Conservation (phyloP, 2,113 vertebrate genomes). For the Jaculus jaculus region DNA sequence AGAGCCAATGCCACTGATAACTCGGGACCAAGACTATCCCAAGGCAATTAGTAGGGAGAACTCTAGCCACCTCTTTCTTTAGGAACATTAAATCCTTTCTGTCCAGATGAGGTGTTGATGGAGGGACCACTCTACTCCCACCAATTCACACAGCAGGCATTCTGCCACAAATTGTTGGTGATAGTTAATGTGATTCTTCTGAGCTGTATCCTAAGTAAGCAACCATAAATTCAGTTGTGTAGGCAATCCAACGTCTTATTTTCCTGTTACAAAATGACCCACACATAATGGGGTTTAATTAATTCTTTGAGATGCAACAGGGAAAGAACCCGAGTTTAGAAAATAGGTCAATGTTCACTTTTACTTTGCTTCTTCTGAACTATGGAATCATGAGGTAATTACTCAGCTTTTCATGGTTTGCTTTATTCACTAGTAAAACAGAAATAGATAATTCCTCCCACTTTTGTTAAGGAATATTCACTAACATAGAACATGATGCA, state of each 20-base stretch:
- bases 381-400: conserved; percentile 30
- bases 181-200: conserved; percentile 37
- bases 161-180: conserved; percentile 20
- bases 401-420: conserved; percentile 24
- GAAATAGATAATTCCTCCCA: background rate
- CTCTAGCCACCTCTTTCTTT: background rate
- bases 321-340: conserved; percentile 32
- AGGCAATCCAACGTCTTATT: conserved; percentile 36
- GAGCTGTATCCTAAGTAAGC: conserved; percentile 43
- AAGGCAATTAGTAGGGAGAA: background rate
- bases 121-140: background rate
- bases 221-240: conserved; percentile 30
- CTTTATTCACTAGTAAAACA: conserved; percentile 50
- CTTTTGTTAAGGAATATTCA: conserved; percentile 23
- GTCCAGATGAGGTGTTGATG: background rate
- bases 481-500: background rate
- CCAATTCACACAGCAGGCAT: background rate
- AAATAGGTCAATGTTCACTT: conserved; percentile 23
- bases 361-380: conserved; percentile 38
- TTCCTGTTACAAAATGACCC: conserved; percentile 33
- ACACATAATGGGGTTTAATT: conserved; percentile 41
- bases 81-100: background rate
- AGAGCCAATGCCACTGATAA: background rate
- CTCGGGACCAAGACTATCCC: background rate
- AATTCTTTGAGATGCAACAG: conserved; percentile 6